phyloP scores from a whole-genome alignment of 1,140 invertebrate species.

The Drosophila orena region DNA sequence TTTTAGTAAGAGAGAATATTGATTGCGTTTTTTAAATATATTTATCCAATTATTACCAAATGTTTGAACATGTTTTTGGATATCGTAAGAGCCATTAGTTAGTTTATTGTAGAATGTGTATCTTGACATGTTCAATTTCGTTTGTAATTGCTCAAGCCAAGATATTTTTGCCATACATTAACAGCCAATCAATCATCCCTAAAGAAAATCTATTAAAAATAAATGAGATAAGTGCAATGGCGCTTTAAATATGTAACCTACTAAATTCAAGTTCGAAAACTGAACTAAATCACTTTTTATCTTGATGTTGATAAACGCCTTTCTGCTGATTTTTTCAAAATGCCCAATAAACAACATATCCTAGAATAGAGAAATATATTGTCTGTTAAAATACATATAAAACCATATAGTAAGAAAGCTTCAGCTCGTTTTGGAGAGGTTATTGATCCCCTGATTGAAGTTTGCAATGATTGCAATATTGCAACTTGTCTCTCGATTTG shows the following conservation, averaged over 20 bases:
- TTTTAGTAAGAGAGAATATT: too few species aligned
- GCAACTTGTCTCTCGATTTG: not conserved
- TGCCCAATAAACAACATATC: not conserved
- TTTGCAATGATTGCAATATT: not conserved
- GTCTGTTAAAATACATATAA: slow-evolving; percentile 25
- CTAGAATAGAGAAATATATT: slow-evolving; percentile 6
- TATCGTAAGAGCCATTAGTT: too few species aligned
- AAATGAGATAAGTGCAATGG: not conserved
- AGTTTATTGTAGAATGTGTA: too few species aligned
- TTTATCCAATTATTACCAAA: too few species aligned
- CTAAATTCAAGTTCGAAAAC: not conserved
- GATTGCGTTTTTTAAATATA: too few species aligned
- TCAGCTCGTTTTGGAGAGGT: not conserved
- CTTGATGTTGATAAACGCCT: not conserved
- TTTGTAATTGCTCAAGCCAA: not conserved
- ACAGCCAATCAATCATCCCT: slow-evolving; percentile 4
- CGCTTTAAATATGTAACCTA: not conserved
- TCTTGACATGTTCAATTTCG: too few species aligned
- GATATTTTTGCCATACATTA: not conserved
- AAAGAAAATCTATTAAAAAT: not conserved
- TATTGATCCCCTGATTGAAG: not conserved
- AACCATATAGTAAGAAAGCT: slow-evolving; percentile 23
- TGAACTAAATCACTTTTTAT: not conserved
- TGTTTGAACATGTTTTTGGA: too few species aligned
- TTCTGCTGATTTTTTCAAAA: not conserved